Percentiles rank a stretch among this genome's conserved stretches.
These are phyloP conservation scores for Drosophila atripex DNA, from an alignment of 2,888 invertebrate species.

Conservation along the genomic window DNA sequence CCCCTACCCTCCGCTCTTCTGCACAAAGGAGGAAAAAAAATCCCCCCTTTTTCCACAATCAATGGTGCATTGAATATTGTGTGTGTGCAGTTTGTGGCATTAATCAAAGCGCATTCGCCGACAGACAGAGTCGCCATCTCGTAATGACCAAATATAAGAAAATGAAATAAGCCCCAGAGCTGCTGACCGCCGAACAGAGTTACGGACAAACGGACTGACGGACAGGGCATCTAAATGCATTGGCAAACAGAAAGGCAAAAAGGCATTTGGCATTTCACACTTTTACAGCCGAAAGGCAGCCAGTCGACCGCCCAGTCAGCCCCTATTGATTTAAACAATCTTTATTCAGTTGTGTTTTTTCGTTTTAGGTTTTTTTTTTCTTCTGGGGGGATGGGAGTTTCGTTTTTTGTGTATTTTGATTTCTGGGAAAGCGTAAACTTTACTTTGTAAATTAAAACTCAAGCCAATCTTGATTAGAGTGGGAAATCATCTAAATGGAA, in stretches of 20 bases:
- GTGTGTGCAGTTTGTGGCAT: conserved; percentile 67
- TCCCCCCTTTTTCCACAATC: not conserved
- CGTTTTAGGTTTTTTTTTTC: too few relatives aligned
- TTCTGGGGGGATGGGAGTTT: conserved; percentile 7
- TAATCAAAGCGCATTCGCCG: conserved; percentile 75
- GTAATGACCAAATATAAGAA: conserved; percentile 63
- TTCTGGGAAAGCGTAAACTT: conserved; percentile 76
- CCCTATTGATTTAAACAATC: conserved; percentile 67
- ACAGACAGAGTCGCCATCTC: conserved; percentile 50
- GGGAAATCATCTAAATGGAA: conserved; percentile 5
- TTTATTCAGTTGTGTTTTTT: conserved; percentile 26
- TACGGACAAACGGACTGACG: conserved; percentile 7
- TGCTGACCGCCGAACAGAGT: conserved; percentile 20
- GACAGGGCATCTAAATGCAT: conserved; percentile 62
- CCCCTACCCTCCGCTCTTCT: conserved; percentile 2
- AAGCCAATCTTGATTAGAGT: conserved; percentile 1
- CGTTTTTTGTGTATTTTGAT: conserved; percentile 17
- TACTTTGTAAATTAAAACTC: conserved; percentile 67
- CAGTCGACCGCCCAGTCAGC: conserved; percentile 39
- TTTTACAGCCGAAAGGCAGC: conserved; percentile 67
- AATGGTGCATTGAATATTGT: conserved; percentile 56
- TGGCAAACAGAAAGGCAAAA: conserved; percentile 65
- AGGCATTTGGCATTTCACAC: conserved; percentile 74
- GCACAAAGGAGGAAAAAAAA: not conserved
- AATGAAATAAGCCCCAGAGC: conserved; percentile 41